Conservation (phyloP, 92 coral and sea anemone genomes). For the Ricordea florida region DNA sequence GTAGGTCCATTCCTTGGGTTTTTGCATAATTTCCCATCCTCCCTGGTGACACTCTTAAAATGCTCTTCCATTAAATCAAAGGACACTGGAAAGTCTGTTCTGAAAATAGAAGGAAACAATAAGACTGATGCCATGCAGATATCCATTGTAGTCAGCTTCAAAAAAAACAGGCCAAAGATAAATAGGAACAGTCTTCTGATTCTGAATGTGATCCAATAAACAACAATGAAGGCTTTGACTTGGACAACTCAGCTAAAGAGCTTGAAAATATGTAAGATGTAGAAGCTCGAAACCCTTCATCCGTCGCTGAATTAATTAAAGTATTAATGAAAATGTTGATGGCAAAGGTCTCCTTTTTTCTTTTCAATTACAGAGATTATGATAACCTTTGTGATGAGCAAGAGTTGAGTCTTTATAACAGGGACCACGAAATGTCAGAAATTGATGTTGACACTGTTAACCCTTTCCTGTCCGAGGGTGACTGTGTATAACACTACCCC, state of each 20-base stretch:
- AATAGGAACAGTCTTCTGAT: conserved; percentile 30
- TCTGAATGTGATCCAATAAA: conserved; percentile 52
- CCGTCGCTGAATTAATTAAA: conserved; percentile 22
- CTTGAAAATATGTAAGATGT: conserved; percentile 36
- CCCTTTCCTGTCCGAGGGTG: too few relatives aligned
- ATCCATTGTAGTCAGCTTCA: conserved; percentile 50
- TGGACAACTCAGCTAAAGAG: conserved; percentile 45
- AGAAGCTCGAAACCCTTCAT: conserved; percentile 33
- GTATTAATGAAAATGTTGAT: conserved; percentile 14
- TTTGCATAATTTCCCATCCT: conserved; percentile 16
- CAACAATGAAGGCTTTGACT: conserved; percentile 43
- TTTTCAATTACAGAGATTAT: conserved; percentile 57
- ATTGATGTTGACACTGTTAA: conserved; percentile 29
- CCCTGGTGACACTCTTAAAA: conserved; percentile 9
- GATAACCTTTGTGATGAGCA: conserved; percentile 53
- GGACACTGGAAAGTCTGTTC: conserved; percentile 68
- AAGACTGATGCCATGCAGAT: conserved; percentile 40
- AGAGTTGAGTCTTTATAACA: conserved; percentile 38
- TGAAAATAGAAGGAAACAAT: conserved; percentile 51
- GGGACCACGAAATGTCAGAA: conserved; percentile 43
- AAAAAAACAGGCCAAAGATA: conserved; percentile 47
- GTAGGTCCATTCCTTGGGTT: conserved; percentile 7
- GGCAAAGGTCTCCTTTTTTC: conserved; percentile 5
- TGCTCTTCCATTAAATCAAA: conserved; percentile 38
- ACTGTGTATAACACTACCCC: too few relatives aligned